phyloP scores from a whole-genome alignment of 2,113 vertebrate species.

The Phyllostomus discolor region DNA sequence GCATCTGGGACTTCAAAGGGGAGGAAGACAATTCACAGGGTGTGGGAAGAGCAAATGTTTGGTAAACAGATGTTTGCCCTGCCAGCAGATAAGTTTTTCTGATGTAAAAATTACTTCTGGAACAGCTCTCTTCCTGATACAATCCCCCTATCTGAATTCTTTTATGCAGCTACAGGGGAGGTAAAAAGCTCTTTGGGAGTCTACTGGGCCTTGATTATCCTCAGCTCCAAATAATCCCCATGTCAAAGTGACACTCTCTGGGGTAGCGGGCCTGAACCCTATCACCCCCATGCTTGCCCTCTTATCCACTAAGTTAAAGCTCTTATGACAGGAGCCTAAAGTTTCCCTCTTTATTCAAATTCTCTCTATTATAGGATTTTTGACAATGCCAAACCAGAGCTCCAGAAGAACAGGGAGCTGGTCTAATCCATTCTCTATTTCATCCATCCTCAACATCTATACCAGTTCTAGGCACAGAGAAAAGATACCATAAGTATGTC shows the following conservation, averaged over 20 bases:
- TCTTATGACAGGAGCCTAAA: background rate
- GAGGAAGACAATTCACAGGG: background rate
- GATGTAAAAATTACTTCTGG: background rate
- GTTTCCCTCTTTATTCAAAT: background rate
- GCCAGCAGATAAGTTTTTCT: background rate
- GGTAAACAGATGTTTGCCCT: background rate
- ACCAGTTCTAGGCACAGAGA: background rate
- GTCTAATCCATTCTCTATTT: background rate
- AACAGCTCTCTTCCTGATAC: background rate
- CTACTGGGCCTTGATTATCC: background rate
- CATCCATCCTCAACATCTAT: accelerated
- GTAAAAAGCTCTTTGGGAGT: background rate
- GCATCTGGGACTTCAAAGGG: background rate
- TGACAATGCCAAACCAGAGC: background rate
- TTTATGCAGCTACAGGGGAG: background rate
- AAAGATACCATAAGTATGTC: background rate
- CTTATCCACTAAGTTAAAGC: background rate
- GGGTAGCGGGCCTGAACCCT: background rate
- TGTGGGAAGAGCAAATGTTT: background rate
- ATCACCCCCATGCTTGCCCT: background rate
- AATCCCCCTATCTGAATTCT: background rate
- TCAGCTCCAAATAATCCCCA: background rate
- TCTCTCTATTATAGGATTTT: background rate
- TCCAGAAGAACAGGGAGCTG: background rate
- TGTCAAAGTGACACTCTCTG: background rate